These are phyloP conservation scores for Eulemur mongoz DNA, from an alignment of 2,797 vertebrate species.

Conservation along the genomic window DNA sequence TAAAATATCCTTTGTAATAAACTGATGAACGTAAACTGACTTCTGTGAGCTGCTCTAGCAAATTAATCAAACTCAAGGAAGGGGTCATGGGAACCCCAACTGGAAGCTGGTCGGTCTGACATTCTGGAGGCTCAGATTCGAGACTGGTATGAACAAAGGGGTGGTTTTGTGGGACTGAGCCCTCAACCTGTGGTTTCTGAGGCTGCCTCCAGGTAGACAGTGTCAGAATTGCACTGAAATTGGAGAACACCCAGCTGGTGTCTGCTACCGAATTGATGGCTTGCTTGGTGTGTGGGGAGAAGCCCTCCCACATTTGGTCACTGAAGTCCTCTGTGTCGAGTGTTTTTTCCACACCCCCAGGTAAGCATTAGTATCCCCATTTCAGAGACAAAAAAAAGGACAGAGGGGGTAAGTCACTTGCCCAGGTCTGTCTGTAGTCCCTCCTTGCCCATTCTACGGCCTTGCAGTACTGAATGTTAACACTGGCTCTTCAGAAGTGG, in stretches of 20 bases:
- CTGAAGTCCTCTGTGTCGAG: neutral
- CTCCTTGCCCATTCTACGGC: neutral
- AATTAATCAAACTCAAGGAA: neutral
- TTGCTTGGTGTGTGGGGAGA: neutral
- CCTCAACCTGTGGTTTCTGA: neutral
- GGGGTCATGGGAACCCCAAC: neutral
- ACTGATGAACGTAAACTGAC: neutral
- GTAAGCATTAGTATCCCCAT: neutral
- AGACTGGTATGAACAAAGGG: neutral
- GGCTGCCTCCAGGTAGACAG: neutral
- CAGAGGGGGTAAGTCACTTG: neutral
- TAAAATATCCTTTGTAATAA: neutral
- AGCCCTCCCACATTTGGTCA: neutral
- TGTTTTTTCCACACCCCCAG: neutral
- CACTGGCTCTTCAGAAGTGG: neutral
- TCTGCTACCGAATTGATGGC: neutral
- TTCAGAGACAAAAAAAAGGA: neutral
- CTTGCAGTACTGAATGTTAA: neutral
- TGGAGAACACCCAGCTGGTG: neutral
- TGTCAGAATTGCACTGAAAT: neutral
- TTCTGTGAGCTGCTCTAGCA: neutral
- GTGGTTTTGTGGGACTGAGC: neutral
- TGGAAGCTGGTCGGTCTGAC: neutral
- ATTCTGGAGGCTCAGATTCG: neutral
- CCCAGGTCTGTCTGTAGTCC: neutral